phyloP scores from a whole-genome alignment of 1,140 invertebrate species.

The Periplaneta americana region DNA sequence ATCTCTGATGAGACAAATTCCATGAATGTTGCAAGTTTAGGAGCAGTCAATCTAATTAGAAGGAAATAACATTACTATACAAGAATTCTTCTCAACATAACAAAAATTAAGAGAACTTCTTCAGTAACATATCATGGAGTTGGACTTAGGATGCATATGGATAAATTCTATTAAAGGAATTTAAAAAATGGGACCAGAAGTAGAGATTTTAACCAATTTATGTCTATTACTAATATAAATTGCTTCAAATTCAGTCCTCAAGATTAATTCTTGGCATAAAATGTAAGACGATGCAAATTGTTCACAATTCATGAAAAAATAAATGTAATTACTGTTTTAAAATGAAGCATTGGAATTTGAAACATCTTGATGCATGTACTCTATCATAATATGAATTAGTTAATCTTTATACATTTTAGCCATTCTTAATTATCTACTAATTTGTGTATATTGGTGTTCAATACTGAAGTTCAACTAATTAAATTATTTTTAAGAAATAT shows the following conservation, averaged over 20 bases:
- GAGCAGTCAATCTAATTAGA: slow-evolving; percentile 26
- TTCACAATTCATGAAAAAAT: too few species aligned
- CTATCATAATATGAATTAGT: too few species aligned
- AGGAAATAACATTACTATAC: slow-evolving; percentile 15
- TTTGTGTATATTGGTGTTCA: not conserved
- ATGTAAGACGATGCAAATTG: too few species aligned
- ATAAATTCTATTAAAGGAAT: not conserved
- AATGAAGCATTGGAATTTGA: too few species aligned
- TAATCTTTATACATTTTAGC: too few species aligned
- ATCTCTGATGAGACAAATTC: slow-evolving; percentile 25
- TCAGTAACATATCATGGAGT: not conserved
- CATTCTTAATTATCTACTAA: too few species aligned
- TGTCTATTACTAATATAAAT: too few species aligned
- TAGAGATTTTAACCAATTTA: not conserved
- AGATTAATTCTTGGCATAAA: too few species aligned
- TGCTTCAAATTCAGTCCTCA: too few species aligned
- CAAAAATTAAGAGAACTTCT: not conserved
- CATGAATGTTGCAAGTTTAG: slow-evolving; percentile 29
- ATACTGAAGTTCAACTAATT: not conserved
- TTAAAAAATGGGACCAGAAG: not conserved
- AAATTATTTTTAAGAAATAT: too few species aligned
- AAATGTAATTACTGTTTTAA: too few species aligned
- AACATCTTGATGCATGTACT: too few species aligned
- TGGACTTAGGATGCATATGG: not conserved
- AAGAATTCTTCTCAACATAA: not conserved